These are phyloP conservation scores for Pherbina coryleti DNA, from an alignment of 2,888 invertebrate species.

Conservation along the genomic window DNA sequence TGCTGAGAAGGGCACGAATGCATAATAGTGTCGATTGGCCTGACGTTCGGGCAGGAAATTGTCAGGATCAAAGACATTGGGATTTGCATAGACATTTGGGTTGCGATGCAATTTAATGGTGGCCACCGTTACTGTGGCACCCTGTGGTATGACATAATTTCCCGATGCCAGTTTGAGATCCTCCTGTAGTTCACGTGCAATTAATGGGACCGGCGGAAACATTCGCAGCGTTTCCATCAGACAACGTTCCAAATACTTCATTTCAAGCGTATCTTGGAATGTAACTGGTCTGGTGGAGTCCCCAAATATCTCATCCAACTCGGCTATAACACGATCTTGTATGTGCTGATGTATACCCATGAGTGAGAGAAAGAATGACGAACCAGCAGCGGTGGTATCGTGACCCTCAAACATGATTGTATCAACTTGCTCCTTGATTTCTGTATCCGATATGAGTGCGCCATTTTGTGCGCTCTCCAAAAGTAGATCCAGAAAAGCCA, in stretches of 20 bases:
- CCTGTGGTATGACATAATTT: conserved; percentile 77
- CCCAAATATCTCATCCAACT: conserved; percentile 82
- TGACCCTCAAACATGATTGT: conserved; percentile 91
- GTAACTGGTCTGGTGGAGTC: conserved; percentile 82
- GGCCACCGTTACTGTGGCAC: conserved; percentile 76
- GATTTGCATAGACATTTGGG: conserved; percentile 80
- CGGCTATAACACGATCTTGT: conserved; percentile 80
- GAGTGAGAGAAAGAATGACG: conserved; percentile 83
- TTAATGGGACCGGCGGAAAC: conserved; percentile 84
- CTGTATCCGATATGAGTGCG: conserved; percentile 79
- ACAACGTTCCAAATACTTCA: conserved; percentile 87
- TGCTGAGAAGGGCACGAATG: conserved; percentile 86
- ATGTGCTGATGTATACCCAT: conserved; percentile 82
- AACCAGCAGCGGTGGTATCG: conserved; percentile 85
- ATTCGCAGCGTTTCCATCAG: conserved; percentile 84
- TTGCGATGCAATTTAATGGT: conserved; percentile 80
- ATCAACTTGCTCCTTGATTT: conserved; percentile 87
- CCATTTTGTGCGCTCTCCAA: conserved; percentile 83
- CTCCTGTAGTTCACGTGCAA: conserved; percentile 79
- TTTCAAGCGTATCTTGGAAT: conserved; percentile 85
- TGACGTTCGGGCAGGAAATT: conserved; percentile 86
- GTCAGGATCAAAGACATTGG: conserved; percentile 84
- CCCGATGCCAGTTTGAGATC: conserved; percentile 79
- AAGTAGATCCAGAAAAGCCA: conserved; percentile 89
- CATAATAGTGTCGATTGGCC: conserved; percentile 83